Evolutionary conservation across 2,888 invertebrate genomes (phyloP), one percentile per base, ranked within the genome.

Genomic region (Melangyna quadrimaculata): DNA sequence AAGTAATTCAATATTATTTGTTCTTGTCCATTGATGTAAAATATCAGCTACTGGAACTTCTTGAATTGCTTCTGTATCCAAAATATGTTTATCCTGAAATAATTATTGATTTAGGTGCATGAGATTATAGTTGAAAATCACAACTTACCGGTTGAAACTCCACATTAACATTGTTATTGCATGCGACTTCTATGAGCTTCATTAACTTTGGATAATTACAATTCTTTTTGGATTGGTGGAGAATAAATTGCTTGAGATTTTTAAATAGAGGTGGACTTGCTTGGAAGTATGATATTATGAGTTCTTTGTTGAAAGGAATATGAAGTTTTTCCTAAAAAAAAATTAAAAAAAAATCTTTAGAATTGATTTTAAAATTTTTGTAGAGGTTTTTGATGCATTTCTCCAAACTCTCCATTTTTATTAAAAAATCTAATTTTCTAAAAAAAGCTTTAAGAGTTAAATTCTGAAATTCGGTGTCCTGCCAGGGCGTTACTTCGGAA

Each of bases 201-300:
- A 90, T 90, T 74, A 92, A 88, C 72, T 90, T 91, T 55, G 89
- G 89, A 88, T 91, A 89, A 88, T 92, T 91, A 73, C 91, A 90
- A 70, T 90, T 90, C 71, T 89, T 90, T 87, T 91, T 92, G 65
- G 92, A 91, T 81, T 88, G 89, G 78, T 90, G 89, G 63, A 92
- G 77, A 61, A 92, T 87, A 75, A 91, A 90, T 67, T 91, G 89
- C 80, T 89, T 90, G 3, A 91, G 87, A 88, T 90, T 89, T 75
- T 89, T 88, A 48, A 83, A 88, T 53, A 88, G 86, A 40, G 88
- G 87, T 88, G 79, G 69, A 69, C 29, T 65, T 73, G 78, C 57
- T 72, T 69, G 72, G 59, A 90, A 91, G 78, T 89, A 90, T 57
- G 86, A 78, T 48, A 88, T 89, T 72, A 92, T 88, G 37, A 91